Evolutionary conservation across 1,140 invertebrate genomes (phyloP), one percentile per base, ranked within the genome.

Genomic region (Galendromus occidentalis): DNA sequence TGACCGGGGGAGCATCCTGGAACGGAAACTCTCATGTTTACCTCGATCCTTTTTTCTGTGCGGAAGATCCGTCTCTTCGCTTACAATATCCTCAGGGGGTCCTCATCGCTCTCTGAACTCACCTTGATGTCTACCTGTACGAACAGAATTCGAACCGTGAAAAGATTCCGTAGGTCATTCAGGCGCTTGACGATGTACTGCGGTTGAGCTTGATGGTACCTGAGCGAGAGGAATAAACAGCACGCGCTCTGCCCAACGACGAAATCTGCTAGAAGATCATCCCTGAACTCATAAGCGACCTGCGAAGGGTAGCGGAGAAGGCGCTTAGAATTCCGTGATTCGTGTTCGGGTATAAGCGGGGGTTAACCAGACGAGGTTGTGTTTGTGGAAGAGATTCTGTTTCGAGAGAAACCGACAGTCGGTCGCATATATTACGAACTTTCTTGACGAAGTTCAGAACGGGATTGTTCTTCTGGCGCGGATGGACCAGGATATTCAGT

Each of bases 51-150:
- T n/a, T n/a, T n/a, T n/a, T n/a, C n/a, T n/a, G n/a, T n/a, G n/a
- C n/a, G n/a, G n/a, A n/a, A n/a, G n/a, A n/a, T n/a, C n/a, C 33
- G 4, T 39, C 33, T 9, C 9, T 39, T 39, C 33, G 4, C 4
- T 39, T 9, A 39, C 4, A 39, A 9, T 39, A 9, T 39, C 9
- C 9, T 4, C 33, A 9, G 33, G 4, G 9, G 9, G 33, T 39
- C 9, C 4, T 39, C 33, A 39, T 39, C 9, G 9, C n/a, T 59
- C 25, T 59, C 14, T 1, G 0, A 17, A 25, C 51, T 59, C 2
- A 59, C 51, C 51, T 59, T 59, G 51, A 59, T 59, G 22, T 59
- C 51, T 17, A 59, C 51, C 25, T 59, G 51, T 5, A 59, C 51
- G 25, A 59, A 25, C n/a, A 59, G 51, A 59, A 59, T 59, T 33